A percentile compares a stretch with the other conserved stretches of the same genome.
Conservation (phyloP, 2,113 vertebrate genomes). For the Pygoscelis antarcticus region DNA sequence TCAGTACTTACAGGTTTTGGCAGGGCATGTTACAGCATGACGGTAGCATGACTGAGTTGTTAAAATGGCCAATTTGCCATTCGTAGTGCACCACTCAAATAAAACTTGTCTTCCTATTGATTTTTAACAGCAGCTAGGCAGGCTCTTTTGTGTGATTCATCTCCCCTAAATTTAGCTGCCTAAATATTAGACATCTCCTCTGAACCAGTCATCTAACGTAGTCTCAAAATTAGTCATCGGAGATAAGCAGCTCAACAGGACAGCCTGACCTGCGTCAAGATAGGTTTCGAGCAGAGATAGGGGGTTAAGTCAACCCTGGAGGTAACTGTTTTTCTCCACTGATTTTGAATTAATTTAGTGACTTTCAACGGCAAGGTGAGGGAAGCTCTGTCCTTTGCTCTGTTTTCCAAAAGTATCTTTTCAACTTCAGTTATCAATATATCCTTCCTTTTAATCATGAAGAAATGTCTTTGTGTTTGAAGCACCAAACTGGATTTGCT, state of each 20-base stretch:
- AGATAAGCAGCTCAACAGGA: conserved; percentile 22
- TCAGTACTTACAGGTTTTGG: not conserved
- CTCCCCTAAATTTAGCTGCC: conserved; percentile 37
- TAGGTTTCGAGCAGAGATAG: not conserved
- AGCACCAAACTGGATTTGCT: not conserved
- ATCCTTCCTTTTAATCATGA: conserved; percentile 20
- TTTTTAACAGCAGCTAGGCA: not conserved
- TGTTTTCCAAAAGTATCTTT: conserved; percentile 16
- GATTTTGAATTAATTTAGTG: not conserved
- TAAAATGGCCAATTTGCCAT: not conserved
- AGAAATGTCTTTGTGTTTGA: not conserved
- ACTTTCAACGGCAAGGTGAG: not conserved
- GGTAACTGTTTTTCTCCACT: not conserved
- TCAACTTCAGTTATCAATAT: not conserved
- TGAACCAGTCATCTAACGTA: not conserved
- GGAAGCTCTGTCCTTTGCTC: not conserved
- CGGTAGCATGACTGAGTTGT: not conserved
- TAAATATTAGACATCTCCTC: not conserved
- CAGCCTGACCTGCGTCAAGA: not conserved
- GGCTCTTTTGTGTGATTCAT: conserved; percentile 14
- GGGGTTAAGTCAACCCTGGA: not conserved
- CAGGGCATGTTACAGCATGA: not conserved
- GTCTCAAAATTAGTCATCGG: conserved; percentile 31
- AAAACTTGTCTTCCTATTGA: not conserved
- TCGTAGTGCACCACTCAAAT: not conserved